Evolutionary conservation across 2,888 invertebrate genomes (phyloP), one percentile per base, ranked within the genome.

Genomic region (Temnothorax rugatulus): DNA sequence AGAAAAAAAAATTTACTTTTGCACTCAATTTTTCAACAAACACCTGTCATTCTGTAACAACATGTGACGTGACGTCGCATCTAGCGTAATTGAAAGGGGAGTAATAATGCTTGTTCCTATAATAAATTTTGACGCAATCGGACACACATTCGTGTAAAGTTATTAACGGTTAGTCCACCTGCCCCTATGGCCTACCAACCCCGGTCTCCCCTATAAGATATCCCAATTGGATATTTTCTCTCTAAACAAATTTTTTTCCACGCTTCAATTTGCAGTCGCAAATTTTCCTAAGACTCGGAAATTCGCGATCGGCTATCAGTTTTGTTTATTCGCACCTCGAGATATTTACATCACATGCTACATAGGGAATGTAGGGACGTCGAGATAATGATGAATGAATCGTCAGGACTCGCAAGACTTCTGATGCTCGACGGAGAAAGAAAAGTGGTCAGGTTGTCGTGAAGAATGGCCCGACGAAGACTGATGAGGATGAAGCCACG

Each of bases 401-500:
- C 34, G 79, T 79, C 79, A 59, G 34, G 71, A 50, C 66, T 61
- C 79, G 79, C 18, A 73, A 73, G 79, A 81, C 79, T 79, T 66
- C 57, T 76, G 82, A 66, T 57, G 66, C 79, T 73, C 79, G 85
- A 77, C 82, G 73, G 41, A 21, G 77, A 74, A 73, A 82, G 89
- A 89, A 89, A 89, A 83, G 85, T 77, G 74, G 82, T 84, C 57
- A 77, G 81, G 83, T 84, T 88, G 89, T 87, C 89, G 84, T 84
- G 88, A 90, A 87, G 85, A 81, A 87, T 68, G 79, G 83, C 79
- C 82, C 64, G 90, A 90, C 90, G 90, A 89, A 89, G 89, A 89
- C 83, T 84, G 88, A 89, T 89, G 88, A 84, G 76, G 50, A 34
- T 57, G 66, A 73, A 81, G 75, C 84, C 79, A 76, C 68, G 79